A percentile compares a stretch with the other conserved stretches of the same genome.
Evolutionary conservation across 2,797 vertebrate genomes (phyloP).

Genomic region (Rhynchotus rufescens): DNA sequence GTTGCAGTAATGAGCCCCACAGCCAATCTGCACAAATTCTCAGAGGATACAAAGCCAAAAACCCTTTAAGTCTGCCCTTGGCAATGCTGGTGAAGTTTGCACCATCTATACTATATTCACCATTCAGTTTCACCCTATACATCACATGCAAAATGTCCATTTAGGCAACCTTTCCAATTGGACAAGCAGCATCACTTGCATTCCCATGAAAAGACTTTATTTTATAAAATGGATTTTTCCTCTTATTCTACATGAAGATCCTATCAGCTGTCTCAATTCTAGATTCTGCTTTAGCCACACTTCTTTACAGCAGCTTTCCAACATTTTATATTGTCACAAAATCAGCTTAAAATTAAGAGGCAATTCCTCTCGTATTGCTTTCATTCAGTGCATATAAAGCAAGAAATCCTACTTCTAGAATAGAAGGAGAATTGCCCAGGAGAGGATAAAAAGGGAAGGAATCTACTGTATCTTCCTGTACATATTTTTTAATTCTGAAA

Average conservation of each 20-base stretch:
- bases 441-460: not conserved
- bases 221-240: not conserved
- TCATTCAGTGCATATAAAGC: rapidly evolving
- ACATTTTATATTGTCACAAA: not conserved
- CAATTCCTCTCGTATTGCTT: not conserved
- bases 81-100: rapidly evolving
- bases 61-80: not conserved
- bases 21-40: not conserved
- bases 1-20: not conserved
- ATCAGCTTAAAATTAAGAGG: not conserved
- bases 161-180: not conserved
- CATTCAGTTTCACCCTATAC: not conserved
- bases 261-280: not conserved
- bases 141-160: not conserved
- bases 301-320: not conserved
- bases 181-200: not conserved
- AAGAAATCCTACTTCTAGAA: not conserved
- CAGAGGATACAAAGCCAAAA: not conserved
- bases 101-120: not conserved
- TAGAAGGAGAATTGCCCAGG: not conserved
- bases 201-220: not conserved
- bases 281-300: not conserved
- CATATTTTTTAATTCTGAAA: not conserved
- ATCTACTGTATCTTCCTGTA: not conserved
- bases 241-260: constrained; percentile 1